Percentiles rank a stretch among this genome's conserved stretches.
These are phyloP conservation scores for Crotalus horridus DNA, from an alignment of 2,113 vertebrate genomes.

Conservation along the genomic window DNA sequence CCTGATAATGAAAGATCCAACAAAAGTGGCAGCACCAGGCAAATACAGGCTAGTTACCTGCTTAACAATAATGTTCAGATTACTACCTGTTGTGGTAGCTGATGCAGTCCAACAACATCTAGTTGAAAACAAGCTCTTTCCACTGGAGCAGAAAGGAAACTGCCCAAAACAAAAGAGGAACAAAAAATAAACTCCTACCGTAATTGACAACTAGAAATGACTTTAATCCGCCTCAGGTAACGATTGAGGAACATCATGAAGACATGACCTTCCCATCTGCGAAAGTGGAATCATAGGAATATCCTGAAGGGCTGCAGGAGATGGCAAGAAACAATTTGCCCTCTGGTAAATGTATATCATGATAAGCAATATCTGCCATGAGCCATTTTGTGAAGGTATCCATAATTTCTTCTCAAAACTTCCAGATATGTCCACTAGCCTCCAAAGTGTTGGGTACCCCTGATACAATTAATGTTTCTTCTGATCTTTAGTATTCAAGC, in stretches of 20 bases:
- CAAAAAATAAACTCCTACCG: background rate
- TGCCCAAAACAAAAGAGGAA: background rate
- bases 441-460: background rate
- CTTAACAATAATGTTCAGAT: background rate
- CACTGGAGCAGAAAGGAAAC: background rate
- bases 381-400: background rate
- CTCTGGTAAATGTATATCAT: background rate
- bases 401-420: background rate
- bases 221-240: background rate
- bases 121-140: background rate
- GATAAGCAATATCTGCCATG: background rate
- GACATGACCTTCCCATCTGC: background rate
- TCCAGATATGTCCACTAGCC: background rate
- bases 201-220: background rate
- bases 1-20: background rate
- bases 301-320: background rate
- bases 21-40: background rate
- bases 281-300: background rate
- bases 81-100: background rate
- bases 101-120: background rate
- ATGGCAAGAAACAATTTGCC: background rate
- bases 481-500: background rate
- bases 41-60: background rate
- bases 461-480: background rate
- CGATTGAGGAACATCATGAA: background rate